A percentile compares a stretch with the other conserved stretches of the same genome.
phyloP scores from a whole-genome alignment of 2,888 invertebrate species.

The Ceratothoa steindachneri region DNA sequence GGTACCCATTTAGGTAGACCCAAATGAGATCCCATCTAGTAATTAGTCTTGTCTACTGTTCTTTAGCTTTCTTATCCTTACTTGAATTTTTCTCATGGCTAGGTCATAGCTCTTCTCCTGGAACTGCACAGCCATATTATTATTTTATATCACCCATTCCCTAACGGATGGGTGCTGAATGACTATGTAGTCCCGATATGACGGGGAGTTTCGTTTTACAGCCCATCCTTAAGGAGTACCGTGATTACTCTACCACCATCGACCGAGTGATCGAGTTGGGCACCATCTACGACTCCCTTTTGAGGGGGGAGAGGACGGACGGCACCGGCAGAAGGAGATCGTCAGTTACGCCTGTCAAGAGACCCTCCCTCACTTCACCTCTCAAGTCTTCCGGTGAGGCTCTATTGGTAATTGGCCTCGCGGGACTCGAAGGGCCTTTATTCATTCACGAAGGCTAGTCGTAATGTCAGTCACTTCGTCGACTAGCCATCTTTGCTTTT shows the following conservation, averaged over 20 bases:
- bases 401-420: not conserved
- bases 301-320: constrained; percentile 71
- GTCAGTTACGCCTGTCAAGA: constrained; percentile 75
- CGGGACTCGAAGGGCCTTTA: not conserved
- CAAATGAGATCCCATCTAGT: too few relatives aligned
- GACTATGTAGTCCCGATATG: too few relatives aligned
- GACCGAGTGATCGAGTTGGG: constrained; percentile 90
- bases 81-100: too few relatives aligned
- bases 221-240: constrained; percentile 81
- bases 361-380: constrained; percentile 55
- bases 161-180: too few relatives aligned
- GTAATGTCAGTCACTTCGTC: not conserved
- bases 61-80: not conserved
- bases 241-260: constrained; percentile 76
- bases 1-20: too few relatives aligned
- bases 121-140: too few relatives aligned
- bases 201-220: too few relatives aligned
- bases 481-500: not conserved
- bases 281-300: constrained; percentile 74
- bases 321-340: constrained; percentile 68
- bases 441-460: not conserved
- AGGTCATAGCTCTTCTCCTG: too few relatives aligned
- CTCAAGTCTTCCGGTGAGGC: constrained; percentile 30
- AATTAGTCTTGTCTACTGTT: too few relatives aligned
- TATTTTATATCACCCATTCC: too few relatives aligned